Conservation (phyloP, 2,888 invertebrate genomes). For the Phasia obesa region DNA sequence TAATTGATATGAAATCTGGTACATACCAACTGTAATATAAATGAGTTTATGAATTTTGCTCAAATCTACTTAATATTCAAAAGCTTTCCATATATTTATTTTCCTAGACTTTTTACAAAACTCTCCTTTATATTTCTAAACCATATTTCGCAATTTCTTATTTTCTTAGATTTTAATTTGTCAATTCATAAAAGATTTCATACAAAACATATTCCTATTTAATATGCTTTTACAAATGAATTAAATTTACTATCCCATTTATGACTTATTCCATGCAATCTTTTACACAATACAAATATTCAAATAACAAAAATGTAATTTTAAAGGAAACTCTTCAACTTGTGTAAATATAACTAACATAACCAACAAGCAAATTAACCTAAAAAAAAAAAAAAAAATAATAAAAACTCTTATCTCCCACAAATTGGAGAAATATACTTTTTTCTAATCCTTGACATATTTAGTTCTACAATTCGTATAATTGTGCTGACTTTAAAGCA, state of each 20-base stretch:
- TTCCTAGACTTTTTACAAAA: not conserved
- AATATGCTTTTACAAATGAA: slow-evolving; percentile 1
- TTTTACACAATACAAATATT: not conserved
- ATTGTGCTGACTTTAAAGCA: slow-evolving; percentile 5
- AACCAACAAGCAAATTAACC: slow-evolving; percentile 23
- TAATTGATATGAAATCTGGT: too few relatives aligned
- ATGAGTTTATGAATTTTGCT: too few relatives aligned
- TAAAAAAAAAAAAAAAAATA: not conserved
- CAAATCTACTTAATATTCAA: too few relatives aligned
- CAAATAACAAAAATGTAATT: slow-evolving; percentile 5
- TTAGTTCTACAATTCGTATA: not conserved
- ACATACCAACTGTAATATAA: too few relatives aligned
- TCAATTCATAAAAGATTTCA: slow-evolving; percentile 8
- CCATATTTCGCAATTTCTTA: not conserved
- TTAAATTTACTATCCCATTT: slow-evolving; percentile 33
- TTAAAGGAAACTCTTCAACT: not conserved
- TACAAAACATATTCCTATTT: slow-evolving; percentile 7
- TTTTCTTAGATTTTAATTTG: slow-evolving; percentile 3
- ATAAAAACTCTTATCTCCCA: not conserved
- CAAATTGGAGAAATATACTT: not conserved
- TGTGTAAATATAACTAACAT: slow-evolving; percentile 8
- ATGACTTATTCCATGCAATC: not conserved
- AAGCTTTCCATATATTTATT: too few relatives aligned
- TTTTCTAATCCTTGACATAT: not conserved
- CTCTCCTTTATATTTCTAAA: not conserved